phyloP scores from a whole-genome alignment of 2,797 vertebrate species.

The Gymnoscopelus microlampas region DNA sequence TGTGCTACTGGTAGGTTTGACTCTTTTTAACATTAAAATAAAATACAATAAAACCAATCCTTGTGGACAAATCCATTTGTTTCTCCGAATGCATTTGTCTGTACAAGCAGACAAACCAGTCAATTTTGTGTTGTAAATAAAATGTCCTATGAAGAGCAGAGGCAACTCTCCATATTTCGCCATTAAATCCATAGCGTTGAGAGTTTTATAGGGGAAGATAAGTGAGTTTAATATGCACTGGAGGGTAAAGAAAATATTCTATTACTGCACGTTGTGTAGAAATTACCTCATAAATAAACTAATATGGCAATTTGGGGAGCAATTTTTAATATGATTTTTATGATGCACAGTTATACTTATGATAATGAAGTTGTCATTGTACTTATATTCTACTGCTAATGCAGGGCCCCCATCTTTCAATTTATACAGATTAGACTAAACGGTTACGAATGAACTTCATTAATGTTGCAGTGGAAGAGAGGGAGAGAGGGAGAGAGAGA shows the following conservation, averaged over 20 bases:
- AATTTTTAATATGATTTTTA: constrained; percentile 99
- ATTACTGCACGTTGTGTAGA: constrained; percentile 96
- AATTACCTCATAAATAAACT: constrained; percentile 99
- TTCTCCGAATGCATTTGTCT: constrained; percentile 34
- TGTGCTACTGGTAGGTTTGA: constrained; percentile 14
- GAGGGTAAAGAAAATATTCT: constrained; percentile 99
- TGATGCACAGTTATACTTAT: constrained; percentile 97
- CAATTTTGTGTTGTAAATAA: constrained; percentile 58
- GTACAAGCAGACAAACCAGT: constrained; percentile 18
- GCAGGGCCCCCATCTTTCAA: constrained; percentile 89
- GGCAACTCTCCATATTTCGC: constrained; percentile 68
- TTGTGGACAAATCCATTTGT: constrained; percentile 21
- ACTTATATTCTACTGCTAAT: constrained; percentile 95
- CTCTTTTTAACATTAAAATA: neutral
- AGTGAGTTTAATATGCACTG: constrained; percentile 99
- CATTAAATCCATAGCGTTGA: constrained; percentile 84
- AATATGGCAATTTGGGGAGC: constrained; percentile 98
- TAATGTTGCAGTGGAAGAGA: constrained; percentile 77
- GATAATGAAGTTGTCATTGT: constrained; percentile 99
- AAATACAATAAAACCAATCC: neutral
- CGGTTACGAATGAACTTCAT: constrained; percentile 87
- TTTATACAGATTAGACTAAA: constrained; percentile 89
- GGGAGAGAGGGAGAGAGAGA: too few relatives aligned
- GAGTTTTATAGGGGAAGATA: constrained; percentile 97
- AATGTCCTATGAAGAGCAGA: constrained; percentile 55